Conservation (phyloP, 2,797 vertebrate genomes). For the Sebastes aleutianus region DNA sequence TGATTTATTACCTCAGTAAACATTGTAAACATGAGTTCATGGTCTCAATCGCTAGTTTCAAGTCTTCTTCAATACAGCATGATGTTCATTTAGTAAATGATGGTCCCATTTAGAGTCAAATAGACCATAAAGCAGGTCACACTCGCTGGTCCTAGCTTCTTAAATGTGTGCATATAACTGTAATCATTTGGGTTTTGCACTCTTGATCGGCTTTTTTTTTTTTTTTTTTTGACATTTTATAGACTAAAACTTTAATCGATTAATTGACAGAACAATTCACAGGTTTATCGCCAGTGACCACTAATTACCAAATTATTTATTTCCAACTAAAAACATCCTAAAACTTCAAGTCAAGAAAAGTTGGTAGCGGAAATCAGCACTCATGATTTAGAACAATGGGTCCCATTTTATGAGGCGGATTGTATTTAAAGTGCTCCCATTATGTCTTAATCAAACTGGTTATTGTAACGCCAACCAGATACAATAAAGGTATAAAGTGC, state of each 20-base stretch:
- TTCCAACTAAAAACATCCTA: neutral
- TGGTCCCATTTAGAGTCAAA: too few relatives aligned
- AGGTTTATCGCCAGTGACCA: neutral
- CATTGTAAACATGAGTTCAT: too few relatives aligned
- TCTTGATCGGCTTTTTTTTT: neutral
- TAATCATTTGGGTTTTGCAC: neutral
- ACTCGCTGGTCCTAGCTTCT: neutral
- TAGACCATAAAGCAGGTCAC: neutral
- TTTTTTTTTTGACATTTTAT: neutral
- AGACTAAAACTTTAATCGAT: neutral
- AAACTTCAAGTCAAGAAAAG: neutral
- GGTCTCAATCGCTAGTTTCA: too few relatives aligned
- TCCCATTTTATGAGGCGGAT: neutral
- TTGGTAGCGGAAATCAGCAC: neutral
- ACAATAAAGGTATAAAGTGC: neutral
- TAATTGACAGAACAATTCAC: neutral
- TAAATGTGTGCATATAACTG: neutral
- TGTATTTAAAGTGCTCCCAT: neutral
- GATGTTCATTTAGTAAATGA: too few relatives aligned
- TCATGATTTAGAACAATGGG: neutral
- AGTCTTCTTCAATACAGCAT: too few relatives aligned
- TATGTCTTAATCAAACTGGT: neutral
- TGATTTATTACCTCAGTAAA: too few relatives aligned
- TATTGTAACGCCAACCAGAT: neutral
- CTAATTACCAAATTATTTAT: neutral